Evolutionary conservation across 1,140 invertebrate species (phyloP), one percentile per base, ranked within the genome.

Genomic region (Drosophila rhopaloa): DNA sequence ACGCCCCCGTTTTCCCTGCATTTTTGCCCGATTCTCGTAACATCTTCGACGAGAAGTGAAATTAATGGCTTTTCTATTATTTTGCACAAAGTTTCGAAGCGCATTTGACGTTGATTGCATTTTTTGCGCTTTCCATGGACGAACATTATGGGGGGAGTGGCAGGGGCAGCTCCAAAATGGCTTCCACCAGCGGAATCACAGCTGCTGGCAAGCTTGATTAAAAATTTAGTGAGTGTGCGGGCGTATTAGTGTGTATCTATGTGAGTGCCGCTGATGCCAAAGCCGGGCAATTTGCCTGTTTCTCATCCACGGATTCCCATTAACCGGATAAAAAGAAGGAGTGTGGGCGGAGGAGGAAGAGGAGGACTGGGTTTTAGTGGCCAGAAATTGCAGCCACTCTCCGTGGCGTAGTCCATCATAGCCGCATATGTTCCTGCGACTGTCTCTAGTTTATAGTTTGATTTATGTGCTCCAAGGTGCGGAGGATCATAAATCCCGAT

Each of bases 31-130:
- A 44, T 38, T 41, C 40, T 62, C 44, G 62, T 58, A 72, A 67
- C 63, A 77, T 88, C 83, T 88, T 88, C 79, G 84, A 88, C 84
- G 84, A 85, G 80, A 88, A 88, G 84, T 83, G 83, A 88, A 88
- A 88, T 88, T 88, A 88, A 88, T 88, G 83, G 83, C 84, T 88
- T 88, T 88, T 88, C 83, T 88, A 88, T 88, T 88, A 88, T 88
- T 88, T 88, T 89, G 84, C 72, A 78, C 79, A 88, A 88, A 88
- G 84, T 88, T 88, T 88, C 84, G 72, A 83, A 88, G 83, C 84
- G 80, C 83, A 88, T 88, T 88, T 88, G 83, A 88, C 83, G 83
- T 88, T 88, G 83, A 88, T 88, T 88, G 83, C 83, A 88, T 86
- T 86, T 86, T 86, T 88, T 83, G 65, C 46, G 50, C 81, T 80